These are phyloP conservation scores for Orientallactaga sibirica DNA, from an alignment of 2,797 vertebrate genomes.

Conservation along the genomic window DNA sequence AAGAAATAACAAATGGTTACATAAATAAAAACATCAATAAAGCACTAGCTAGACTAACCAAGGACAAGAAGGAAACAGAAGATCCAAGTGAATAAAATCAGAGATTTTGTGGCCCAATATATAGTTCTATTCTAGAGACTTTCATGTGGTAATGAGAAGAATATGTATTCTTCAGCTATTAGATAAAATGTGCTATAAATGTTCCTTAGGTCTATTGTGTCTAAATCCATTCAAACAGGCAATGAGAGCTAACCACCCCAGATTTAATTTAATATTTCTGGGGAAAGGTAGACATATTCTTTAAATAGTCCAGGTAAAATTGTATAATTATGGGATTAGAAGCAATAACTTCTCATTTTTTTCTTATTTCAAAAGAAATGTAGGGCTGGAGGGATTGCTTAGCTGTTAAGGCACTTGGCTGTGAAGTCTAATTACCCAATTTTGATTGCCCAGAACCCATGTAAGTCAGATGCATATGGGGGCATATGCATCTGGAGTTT, in stretches of 20 bases:
- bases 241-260: background rate
- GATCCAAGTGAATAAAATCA: background rate
- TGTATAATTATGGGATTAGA: background rate
- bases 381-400: no score
- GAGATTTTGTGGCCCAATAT: background rate
- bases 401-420: no score
- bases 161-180: background rate
- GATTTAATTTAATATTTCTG: constrained; percentile 42
- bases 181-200: background rate
- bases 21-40: background rate
- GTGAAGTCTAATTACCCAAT: no score
- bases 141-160: background rate
- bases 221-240: background rate
- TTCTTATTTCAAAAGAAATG: constrained; percentile 7
- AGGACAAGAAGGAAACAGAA: background rate
- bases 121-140: background rate
- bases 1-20: constrained; percentile 6
- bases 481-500: no score
- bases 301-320: background rate
- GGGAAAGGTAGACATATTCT: constrained; percentile 36
- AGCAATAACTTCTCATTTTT: background rate
- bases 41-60: background rate
- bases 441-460: no score
- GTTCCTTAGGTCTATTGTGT: background rate
- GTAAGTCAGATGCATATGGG: no score